Conservation (phyloP, 35 echinoderm and acorn worm species). For the Apostichopus californicus region DNA sequence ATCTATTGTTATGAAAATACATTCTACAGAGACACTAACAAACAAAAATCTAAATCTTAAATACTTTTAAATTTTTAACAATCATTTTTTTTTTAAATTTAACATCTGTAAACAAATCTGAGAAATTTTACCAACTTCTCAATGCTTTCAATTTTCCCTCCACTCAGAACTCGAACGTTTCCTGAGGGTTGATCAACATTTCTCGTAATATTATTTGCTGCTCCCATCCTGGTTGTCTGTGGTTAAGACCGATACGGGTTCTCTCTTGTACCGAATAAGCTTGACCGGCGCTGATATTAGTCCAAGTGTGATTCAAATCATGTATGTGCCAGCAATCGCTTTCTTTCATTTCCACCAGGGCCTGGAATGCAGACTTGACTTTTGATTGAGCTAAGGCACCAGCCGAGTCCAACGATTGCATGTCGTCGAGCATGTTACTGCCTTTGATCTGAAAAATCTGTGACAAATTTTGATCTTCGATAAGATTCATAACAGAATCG, state of each 20-base stretch:
- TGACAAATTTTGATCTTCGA: slow-evolving; percentile 38
- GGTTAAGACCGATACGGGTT: background rate
- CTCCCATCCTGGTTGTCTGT: background rate
- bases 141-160: background rate
- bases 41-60: no score
- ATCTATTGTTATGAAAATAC: no score
- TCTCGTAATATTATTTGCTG: background rate
- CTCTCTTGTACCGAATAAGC: background rate
- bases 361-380: slow-evolving; percentile 50
- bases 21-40: no score
- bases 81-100: no score
- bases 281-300: background rate
- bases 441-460: slow-evolving; percentile 34
- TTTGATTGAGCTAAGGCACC: slow-evolving; percentile 14
- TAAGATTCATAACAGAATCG: slow-evolving; percentile 31
- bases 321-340: slow-evolving; percentile 64
- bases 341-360: slow-evolving; percentile 58
- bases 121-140: no score
- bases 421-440: background rate
- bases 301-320: background rate
- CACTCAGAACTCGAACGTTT: background rate
- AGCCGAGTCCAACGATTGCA: background rate
- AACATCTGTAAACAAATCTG: no score
- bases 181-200: background rate
- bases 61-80: no score